A percentile compares a stretch with the other conserved stretches of the same genome.
Conservation (phyloP, 2,113 vertebrate genomes). For the Onychostoma macrolepis region DNA sequence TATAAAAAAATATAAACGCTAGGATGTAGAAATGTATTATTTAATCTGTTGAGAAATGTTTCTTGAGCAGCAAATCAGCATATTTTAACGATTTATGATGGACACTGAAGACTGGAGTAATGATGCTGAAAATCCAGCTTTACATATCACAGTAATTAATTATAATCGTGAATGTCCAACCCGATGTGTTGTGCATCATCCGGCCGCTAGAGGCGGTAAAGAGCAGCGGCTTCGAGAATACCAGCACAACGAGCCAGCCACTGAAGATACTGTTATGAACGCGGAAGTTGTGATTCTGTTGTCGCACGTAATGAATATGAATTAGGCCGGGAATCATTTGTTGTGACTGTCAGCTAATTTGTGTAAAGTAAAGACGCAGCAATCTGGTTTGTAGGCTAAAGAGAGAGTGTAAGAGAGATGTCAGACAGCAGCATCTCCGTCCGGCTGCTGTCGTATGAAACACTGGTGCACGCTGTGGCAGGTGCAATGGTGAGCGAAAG, state of each 20-base stretch:
- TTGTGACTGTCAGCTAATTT: background rate
- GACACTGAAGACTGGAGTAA: no score
- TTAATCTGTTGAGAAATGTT: no score
- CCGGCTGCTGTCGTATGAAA: constrained; percentile 78
- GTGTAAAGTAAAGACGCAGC: background rate
- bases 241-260: no score
- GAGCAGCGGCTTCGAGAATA: background rate
- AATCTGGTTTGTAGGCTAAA: no score
- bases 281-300: background rate
- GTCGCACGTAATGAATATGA: background rate
- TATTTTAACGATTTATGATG: no score
- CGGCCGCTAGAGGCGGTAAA: background rate
- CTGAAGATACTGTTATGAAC: background rate
- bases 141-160: no score
- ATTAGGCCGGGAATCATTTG: background rate
- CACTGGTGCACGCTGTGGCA: constrained; percentile 79
- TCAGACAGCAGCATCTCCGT: constrained; percentile 60
- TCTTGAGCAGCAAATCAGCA: no score
- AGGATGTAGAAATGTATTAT: no score
- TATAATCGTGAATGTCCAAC: no score
- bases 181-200: background rate
- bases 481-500: constrained; percentile 74
- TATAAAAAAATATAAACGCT: no score
- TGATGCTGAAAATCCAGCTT: no score
- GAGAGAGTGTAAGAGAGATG: constrained; percentile 64